phyloP scores from a whole-genome alignment of 2,888 invertebrate genomes.

The Ypsolopha sequella region DNA sequence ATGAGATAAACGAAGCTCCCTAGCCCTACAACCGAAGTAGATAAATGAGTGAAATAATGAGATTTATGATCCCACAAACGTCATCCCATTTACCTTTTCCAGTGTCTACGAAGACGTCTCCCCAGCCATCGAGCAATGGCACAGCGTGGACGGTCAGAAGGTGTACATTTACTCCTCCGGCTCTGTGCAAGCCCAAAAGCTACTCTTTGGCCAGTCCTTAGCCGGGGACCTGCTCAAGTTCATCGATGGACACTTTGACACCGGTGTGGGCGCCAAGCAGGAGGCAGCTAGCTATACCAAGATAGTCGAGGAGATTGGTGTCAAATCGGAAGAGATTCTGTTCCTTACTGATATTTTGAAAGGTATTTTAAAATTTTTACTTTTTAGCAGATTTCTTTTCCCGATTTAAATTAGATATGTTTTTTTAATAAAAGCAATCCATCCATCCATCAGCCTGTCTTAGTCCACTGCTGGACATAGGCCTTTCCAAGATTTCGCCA shows the following conservation, averaged over 20 bases:
- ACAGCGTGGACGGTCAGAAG: constrained; percentile 71
- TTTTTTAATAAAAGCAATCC: no score
- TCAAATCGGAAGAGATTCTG: constrained; percentile 76
- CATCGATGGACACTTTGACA: constrained; percentile 89
- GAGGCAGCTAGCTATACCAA: constrained; percentile 82
- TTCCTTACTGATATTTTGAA: constrained; percentile 89
- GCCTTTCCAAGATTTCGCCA: no score
- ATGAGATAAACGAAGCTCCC: no score
- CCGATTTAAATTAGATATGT: no score
- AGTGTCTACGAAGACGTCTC: constrained; percentile 92
- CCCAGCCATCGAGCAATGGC: constrained; percentile 80
- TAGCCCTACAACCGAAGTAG: no score
- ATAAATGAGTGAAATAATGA: no score
- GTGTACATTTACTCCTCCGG: constrained; percentile 94
- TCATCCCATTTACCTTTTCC: constrained; percentile 24
- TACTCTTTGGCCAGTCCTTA: constrained; percentile 82
- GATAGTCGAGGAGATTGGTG: constrained; percentile 77
- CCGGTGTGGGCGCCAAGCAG: constrained; percentile 84
- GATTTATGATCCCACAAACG: neutral
- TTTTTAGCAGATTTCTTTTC: no score
- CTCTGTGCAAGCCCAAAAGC: constrained; percentile 89
- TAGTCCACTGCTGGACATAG: no score
- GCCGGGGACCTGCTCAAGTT: constrained; percentile 81
- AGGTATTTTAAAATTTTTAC: constrained; percentile 61
- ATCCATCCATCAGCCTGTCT: no score